These are phyloP conservation scores for Eclectus roratus DNA, from an alignment of 2,113 vertebrate genomes.

Conservation along the genomic window DNA sequence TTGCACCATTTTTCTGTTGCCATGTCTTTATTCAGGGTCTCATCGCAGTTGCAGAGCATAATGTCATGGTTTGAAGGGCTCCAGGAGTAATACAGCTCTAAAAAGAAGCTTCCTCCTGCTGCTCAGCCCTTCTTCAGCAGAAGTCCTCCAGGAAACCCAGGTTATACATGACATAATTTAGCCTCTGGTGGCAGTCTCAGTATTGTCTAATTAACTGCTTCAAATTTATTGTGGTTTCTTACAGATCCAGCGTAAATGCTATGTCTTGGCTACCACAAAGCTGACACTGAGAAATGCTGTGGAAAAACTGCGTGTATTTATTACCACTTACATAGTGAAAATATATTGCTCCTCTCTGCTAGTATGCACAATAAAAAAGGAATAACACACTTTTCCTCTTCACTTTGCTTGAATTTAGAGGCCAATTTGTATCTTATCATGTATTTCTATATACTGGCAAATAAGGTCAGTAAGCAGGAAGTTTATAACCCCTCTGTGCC, in stretches of 20 bases:
- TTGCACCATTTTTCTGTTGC: not conserved
- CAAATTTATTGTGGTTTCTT: slow-evolving; percentile 15
- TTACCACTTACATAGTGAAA: not conserved
- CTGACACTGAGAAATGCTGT: not conserved
- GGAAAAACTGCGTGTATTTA: not conserved
- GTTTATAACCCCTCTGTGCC: not conserved
- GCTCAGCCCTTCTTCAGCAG: not conserved
- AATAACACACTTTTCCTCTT: not conserved
- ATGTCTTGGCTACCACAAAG: not conserved
- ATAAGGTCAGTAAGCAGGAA: not conserved
- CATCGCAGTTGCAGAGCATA: not conserved
- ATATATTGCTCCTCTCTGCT: not conserved
- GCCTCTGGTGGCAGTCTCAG: not conserved
- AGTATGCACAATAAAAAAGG: not conserved
- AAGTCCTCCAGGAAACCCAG: not conserved
- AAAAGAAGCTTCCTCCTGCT: not conserved
- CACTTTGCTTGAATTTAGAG: not conserved
- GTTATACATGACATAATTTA: not conserved
- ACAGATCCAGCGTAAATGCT: not conserved
- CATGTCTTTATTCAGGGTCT: not conserved
- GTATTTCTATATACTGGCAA: not conserved
- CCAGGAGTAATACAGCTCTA: not conserved
- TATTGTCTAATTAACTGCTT: slow-evolving; percentile 11
- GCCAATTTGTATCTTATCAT: not conserved
- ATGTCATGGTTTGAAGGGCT: not conserved